phyloP scores from a whole-genome alignment of 2,113 vertebrate species.

The Egretta garzetta region DNA sequence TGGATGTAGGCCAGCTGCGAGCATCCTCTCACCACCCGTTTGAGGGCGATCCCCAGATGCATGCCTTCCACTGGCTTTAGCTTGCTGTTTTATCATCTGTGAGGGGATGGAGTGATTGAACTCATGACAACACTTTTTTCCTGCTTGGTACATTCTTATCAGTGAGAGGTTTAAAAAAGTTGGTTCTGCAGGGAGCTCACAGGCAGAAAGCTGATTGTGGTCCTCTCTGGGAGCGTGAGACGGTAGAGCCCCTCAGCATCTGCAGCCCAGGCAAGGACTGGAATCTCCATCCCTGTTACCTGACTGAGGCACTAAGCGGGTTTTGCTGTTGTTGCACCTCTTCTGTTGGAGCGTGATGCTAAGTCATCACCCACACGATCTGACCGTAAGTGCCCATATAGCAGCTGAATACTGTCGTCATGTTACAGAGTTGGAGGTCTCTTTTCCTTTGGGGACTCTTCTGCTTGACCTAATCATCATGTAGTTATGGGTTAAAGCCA shows the following conservation, averaged over 20 bases:
- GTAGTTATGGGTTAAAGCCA: background rate
- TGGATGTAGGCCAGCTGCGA: fast-evolving
- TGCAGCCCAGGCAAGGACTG: background rate
- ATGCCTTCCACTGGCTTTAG: background rate
- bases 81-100: background rate
- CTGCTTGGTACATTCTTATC: background rate
- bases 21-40: fast-evolving
- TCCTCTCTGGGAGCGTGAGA: background rate
- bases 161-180: background rate
- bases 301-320: background rate
- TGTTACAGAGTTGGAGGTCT: background rate
- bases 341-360: background rate
- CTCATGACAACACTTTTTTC: background rate
- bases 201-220: background rate
- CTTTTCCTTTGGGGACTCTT: background rate
- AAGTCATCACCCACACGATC: background rate
- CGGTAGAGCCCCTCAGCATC: background rate
- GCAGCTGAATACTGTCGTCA: background rate
- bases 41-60: fast-evolving
- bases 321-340: background rate
- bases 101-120: background rate
- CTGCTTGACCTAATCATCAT: background rate
- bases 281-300: background rate
- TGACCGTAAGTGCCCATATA: background rate
- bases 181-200: background rate